Evolutionary conservation across 2,888 invertebrate species (phyloP).

Genomic region (Drosophila paramelanica): DNA sequence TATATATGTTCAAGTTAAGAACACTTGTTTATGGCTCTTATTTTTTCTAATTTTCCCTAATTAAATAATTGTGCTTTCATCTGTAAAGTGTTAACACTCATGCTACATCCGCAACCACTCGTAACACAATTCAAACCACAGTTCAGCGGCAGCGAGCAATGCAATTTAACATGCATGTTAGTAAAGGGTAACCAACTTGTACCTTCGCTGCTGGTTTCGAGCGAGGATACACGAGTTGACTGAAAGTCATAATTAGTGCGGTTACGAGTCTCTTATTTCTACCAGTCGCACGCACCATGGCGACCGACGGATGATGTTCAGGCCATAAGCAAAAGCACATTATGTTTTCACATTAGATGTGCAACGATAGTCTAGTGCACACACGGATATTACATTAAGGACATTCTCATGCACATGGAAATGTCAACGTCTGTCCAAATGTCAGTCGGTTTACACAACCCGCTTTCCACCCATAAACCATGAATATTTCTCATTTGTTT

Average conservation of each 20-base stretch:
- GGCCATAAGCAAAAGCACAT: conserved; percentile 53
- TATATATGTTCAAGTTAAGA: too few relatives aligned
- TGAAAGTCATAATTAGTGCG: conserved; percentile 31
- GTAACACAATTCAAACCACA: not conserved
- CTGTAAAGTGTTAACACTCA: not conserved
- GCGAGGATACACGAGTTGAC: conserved; percentile 51
- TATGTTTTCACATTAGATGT: conserved; percentile 67
- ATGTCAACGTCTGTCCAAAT: conserved; percentile 55
- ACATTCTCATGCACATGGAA: conserved; percentile 31
- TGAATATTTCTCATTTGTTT: conserved; percentile 55
- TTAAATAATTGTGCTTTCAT: not conserved
- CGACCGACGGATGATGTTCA: conserved; percentile 28
- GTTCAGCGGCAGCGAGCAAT: conserved; percentile 15
- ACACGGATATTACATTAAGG: conserved; percentile 9
- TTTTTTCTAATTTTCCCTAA: not conserved
- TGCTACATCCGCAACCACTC: not conserved
- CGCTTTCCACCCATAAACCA: not conserved
- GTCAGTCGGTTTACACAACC: conserved; percentile 29
- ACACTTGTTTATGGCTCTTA: not conserved
- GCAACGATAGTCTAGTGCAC: conserved; percentile 43
- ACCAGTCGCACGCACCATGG: conserved; percentile 40
- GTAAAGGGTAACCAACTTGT: conserved; percentile 9
- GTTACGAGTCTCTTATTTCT: conserved; percentile 47
- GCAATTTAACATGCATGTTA: conserved; percentile 18
- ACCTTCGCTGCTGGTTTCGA: conserved; percentile 5